Conservation (phyloP, 2,888 invertebrate genomes). For the Endotricha flammealis region DNA sequence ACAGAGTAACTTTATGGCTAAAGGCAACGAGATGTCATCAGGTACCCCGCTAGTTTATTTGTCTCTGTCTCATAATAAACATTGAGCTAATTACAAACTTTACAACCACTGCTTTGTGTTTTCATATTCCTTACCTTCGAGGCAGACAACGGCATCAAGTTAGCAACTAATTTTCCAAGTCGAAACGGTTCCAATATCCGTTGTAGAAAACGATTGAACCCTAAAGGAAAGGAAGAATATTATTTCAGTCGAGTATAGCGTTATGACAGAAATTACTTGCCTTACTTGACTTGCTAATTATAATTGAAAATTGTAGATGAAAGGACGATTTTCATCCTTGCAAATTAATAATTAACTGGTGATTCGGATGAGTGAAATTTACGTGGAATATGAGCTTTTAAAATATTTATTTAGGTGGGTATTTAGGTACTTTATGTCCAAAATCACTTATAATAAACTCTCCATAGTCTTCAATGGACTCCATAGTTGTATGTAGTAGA, state of each 20-base stretch:
- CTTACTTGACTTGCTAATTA: constrained; percentile 19
- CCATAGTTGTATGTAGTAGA: no score
- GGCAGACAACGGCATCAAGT: constrained; percentile 1
- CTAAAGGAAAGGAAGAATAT: constrained; percentile 5
- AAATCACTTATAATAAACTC: no score
- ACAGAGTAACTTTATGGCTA: no score
- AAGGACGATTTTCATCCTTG: constrained; percentile 6
- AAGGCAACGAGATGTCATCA: no score
- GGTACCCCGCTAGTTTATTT: no score
- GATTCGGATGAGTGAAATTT: background rate
- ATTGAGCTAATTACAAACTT: background rate
- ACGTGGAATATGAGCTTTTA: no score
- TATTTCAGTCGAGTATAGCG: constrained; percentile 16
- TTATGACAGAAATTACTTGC: constrained; percentile 21
- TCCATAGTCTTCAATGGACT: no score
- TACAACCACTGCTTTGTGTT: background rate
- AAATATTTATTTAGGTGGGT: no score
- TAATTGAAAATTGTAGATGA: constrained; percentile 14
- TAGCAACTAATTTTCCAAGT: constrained; percentile 8
- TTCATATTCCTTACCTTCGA: background rate
- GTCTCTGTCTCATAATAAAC: no score
- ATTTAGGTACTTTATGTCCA: no score
- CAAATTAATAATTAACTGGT: background rate
- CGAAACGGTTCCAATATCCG: constrained; percentile 10
- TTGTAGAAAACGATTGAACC: constrained; percentile 1